phyloP scores from a whole-genome alignment of 2,888 invertebrate species.

The Limnephilus lunatus region DNA sequence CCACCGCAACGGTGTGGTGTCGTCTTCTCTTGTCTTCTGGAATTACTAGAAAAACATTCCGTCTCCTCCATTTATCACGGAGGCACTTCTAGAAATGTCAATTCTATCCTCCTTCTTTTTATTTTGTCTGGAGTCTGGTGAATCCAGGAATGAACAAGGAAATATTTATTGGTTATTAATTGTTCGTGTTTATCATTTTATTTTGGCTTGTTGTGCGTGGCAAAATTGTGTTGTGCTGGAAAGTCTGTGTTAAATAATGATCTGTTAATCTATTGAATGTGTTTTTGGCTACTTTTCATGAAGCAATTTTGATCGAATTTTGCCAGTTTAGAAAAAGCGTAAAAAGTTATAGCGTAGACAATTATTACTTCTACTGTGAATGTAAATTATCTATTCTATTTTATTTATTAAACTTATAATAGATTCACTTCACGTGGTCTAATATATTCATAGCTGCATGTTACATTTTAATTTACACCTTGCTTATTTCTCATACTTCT shows the following conservation, averaged over 20 bases:
- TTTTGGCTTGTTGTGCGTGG: not conserved
- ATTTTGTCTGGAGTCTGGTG: conserved; percentile 17
- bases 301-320: not conserved
- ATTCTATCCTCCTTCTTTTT: not conserved
- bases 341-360: not conserved
- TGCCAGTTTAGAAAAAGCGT: not conserved
- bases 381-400: no score
- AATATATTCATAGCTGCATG: no score
- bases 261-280: not conserved
- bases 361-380: no score
- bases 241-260: not conserved
- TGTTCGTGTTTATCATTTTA: not conserved
- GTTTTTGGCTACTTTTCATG: not conserved
- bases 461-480: no score
- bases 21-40: conserved; percentile 27
- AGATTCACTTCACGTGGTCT: no score
- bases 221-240: not conserved
- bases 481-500: no score
- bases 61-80: conserved; percentile 24
- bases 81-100: conserved; percentile 27
- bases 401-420: no score
- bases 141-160: not conserved
- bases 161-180: not conserved
- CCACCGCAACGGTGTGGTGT: conserved; percentile 8
- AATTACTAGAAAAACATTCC: conserved; percentile 47